Base-by-base conservation (phyloP, 1,140 invertebrate genomes). In the Dryas iulia region DNA sequence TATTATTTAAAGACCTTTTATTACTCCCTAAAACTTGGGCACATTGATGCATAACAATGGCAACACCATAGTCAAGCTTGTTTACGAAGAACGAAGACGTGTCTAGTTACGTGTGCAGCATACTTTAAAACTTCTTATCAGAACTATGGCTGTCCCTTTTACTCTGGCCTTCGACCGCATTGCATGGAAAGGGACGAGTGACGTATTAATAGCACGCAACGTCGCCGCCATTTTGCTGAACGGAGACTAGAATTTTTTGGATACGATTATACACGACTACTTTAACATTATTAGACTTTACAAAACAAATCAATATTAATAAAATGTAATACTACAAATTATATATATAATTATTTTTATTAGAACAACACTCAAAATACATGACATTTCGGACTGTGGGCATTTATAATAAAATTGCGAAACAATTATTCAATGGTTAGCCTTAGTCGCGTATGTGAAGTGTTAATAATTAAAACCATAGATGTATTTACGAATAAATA, bases 81-180 rank as follows among this genome's bases (percentile, higher is more conserved):
- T 91, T 89, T 89, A 89, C 85, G 85, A 87, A 81, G 81, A 87
- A 81, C 80, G 83, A 87, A 88, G 85, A 91, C 89, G 89, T 91
- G 89, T 91, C 85, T 87, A 78, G 82, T 91, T 89, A 90, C 89
- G 89, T 90, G 82, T 88, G 83, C 86, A 84, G 81, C 84, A 83
- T 85, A 81, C 78, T 81, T 77, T 76, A 74, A 81, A 79, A 81
- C 73, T 73, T 76, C 78, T 81, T 87, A 82, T 86, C 82, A 80
- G 78, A 87, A 73, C 70, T 81, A 81, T 77, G 71, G 26, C 76
- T 72, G 62, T 90, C 86, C 82, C 82, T 79, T 63, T 91, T 79
- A 66, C 71, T 66, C 81, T 59, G 69, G 66, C 26, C 33, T 30
- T 25, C 8, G 31, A 12, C 12, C 33, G 12, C 3, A 28, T 53